phyloP scores from a whole-genome alignment of 2,113 vertebrate genomes.

The Hymenochirus boettgeri region DNA sequence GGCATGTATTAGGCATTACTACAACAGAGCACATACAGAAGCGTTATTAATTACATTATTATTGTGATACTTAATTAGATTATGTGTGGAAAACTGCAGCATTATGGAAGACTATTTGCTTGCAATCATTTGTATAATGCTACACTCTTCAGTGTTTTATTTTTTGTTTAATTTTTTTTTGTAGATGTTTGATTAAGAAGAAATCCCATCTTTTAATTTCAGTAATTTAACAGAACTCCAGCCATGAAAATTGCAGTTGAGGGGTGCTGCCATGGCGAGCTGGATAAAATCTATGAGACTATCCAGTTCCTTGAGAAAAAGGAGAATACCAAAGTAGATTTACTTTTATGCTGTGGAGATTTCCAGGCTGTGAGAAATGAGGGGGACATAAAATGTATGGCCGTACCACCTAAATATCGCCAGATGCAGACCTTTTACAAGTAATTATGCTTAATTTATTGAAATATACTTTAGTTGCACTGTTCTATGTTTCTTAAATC shows the following conservation, averaged over 20 bases:
- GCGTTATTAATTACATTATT: no score
- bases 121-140: no score
- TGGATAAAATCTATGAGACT: constrained; percentile 94
- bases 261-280: constrained; percentile 90
- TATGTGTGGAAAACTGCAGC: no score
- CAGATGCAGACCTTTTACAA: constrained; percentile 94
- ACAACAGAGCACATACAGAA: no score
- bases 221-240: neutral
- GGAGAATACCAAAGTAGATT: constrained; percentile 71
- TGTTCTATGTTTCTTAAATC: no score
- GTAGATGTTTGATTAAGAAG: constrained; percentile 12
- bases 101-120: no score
- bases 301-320: constrained; percentile 76
- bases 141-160: no score
- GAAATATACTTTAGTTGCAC: no score
- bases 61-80: no score
- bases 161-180: neutral
- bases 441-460: constrained; percentile 55
- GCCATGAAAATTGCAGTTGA: constrained; percentile 90
- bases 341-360: constrained; percentile 88
- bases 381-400: constrained; percentile 92
- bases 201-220: neutral
- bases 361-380: constrained; percentile 95
- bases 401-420: constrained; percentile 85
- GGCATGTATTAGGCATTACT: no score